phyloP scores from a whole-genome alignment of 2,888 invertebrate genomes.

The Papilio protenor region DNA sequence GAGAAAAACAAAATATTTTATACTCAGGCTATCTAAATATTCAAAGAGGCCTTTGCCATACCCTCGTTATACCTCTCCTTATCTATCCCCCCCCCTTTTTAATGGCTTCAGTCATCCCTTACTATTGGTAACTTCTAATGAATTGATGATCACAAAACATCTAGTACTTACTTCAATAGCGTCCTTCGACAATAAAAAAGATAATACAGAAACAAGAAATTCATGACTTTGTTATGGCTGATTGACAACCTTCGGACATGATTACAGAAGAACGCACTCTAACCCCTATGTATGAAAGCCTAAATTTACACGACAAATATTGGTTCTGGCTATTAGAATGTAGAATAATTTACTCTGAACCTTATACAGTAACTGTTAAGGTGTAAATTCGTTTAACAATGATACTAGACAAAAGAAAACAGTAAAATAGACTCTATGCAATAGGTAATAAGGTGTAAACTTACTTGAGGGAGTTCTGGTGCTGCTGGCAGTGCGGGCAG shows the following conservation, averaged over 20 bases:
- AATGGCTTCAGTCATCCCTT: not conserved
- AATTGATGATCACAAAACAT: not conserved
- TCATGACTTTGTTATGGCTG: conserved; percentile 18
- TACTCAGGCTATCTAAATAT: not conserved
- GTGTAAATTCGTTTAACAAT: conserved; percentile 27
- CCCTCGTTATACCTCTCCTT: too few species aligned
- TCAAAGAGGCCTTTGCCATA: too few species aligned
- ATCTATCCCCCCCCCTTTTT: too few species aligned
- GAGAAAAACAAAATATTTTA: not conserved
- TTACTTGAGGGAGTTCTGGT: conserved; percentile 80
- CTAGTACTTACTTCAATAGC: not conserved
- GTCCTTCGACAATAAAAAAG: conserved; percentile 1
- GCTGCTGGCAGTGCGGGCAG: conserved; percentile 80
- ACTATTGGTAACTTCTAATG: not conserved
- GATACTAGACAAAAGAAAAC: not conserved
- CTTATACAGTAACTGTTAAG: not conserved
- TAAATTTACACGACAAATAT: not conserved
- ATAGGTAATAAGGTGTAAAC: not conserved
- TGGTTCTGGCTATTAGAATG: too few species aligned
- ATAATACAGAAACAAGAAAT: not conserved
- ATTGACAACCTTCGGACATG: not conserved
- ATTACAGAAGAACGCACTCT: not conserved
- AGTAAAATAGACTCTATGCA: not conserved
- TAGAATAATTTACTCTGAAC: not conserved
- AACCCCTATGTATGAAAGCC: not conserved